Percentiles rank a stretch among this genome's conserved stretches.
phyloP scores from a whole-genome alignment of 2,113 vertebrate species.

The Ardeotis arabs region DNA sequence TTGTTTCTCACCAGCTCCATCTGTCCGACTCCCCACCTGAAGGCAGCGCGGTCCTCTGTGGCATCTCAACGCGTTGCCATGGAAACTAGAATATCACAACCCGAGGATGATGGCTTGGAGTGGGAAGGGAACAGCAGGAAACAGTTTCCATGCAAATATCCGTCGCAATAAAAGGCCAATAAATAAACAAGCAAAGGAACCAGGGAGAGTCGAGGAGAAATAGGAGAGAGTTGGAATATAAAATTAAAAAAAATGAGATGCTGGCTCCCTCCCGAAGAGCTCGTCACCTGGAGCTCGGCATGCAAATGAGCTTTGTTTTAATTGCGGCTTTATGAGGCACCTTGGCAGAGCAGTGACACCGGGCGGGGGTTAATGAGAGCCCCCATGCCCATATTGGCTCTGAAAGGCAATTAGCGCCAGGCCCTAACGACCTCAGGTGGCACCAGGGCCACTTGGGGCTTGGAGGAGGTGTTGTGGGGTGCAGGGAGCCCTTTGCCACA shows the following conservation, averaged over 20 bases:
- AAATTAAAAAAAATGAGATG: not conserved
- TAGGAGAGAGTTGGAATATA: not conserved
- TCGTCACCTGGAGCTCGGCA: not conserved
- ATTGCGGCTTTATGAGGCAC: accelerated
- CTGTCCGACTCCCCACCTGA: constrained; percentile 52
- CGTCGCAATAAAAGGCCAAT: constrained; percentile 20
- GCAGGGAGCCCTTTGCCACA: not conserved
- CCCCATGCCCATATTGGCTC: not conserved
- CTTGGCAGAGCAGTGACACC: accelerated
- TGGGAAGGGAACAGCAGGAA: constrained; percentile 52
- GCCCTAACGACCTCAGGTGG: not conserved
- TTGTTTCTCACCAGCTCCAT: constrained; percentile 19
- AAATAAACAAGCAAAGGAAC: not conserved
- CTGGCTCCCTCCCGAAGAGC: not conserved
- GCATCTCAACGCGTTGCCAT: constrained; percentile 31
- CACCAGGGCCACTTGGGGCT: not conserved
- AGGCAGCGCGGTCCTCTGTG: constrained; percentile 11
- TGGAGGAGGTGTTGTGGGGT: not conserved
- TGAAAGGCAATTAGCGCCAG: not conserved
- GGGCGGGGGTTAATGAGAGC: not conserved
- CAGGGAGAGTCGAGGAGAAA: not conserved
- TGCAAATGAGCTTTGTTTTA: not conserved
- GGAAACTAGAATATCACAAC: constrained; percentile 35
- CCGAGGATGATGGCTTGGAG: not conserved
- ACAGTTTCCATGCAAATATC: constrained; percentile 43